Evolutionary conservation across 2,888 invertebrate genomes (phyloP), one percentile per base, ranked within the genome.

Genomic region (Lacanobia wlatinum): DNA sequence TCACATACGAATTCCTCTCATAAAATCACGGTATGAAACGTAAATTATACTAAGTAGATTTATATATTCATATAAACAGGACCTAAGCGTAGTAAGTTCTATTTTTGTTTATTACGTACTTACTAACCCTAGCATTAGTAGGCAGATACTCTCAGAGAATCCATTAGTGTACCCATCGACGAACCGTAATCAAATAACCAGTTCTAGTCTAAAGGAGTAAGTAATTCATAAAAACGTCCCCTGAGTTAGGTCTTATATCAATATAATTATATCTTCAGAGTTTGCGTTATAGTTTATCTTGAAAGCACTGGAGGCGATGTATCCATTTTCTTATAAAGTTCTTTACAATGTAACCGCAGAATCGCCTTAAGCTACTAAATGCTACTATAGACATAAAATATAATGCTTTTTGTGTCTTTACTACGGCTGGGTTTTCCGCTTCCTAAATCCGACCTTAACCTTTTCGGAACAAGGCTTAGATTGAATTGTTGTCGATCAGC

Each of bases 361-460:
- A 93, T 90, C 88, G 94, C 95, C 92, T 83, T 79, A 86, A 92
- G 95, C 95, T 94, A 93, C 94, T 94, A 95, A 94, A 94, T 91
- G 95, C 95, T 95, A 95, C 95, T 93, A 94, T 92, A 92, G 90
- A 92, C 93, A 92, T 92, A 92, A 94, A 92, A 91, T 90, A 90
- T 92, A 90, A 93, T 90, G 90, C 90, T 92, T 93, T 93, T 93
- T 93, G 91, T 93, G 91, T 90, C 91, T 91, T 90, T 84, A 90
- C 90, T 88, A 86, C 58, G 53, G 56, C 38, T 59, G 10, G n/a
- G 12, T 58, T 28, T 70, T 21, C 10, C 40, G 34, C 21, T 62
- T 43, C 16, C 61, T 2, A 88, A 90, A 87, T 74, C 85, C 81
- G 76, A 87, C 85, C 87, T 89, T 90, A 89, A 83, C 28, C 1